Evolutionary conservation across 2,888 invertebrate genomes (phyloP), one percentile per base, ranked within the genome.

Genomic region (Lymantria monacha): DNA sequence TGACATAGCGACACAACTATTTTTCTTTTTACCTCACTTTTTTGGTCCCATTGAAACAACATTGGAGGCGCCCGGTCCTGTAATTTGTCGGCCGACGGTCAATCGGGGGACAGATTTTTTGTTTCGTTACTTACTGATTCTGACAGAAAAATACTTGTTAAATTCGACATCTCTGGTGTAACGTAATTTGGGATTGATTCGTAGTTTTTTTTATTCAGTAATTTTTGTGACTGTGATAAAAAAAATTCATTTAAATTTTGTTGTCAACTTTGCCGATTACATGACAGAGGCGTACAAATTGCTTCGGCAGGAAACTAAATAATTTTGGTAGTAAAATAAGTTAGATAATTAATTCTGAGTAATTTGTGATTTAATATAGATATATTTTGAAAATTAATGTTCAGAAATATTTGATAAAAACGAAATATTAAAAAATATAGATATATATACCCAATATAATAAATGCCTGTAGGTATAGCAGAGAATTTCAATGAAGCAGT

Each of bases 31-130:
- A 59, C 60, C 53, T 40, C 42, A 42, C 61, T 68, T 67, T 68
- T 68, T 68, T 56, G 66, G 70, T 57, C 68, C 66, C 66, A 66
- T 61, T 43, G 68, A 74, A 73, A 76, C 74, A 81, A 79, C 81
- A 81, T 80, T 76, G 70, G 57, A 76, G 80, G 81, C 84, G 83
- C 83, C 83, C 74, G 64, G 69, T 63, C 63, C 73, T 81, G 72
- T 85, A 86, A 88, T 88, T 87, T 86, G 86, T 84, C 81, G 75
- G 74, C 72, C 72, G 70, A 65, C 76, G 72, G 69, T 70, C 69
- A 62, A 59, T 49, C 51, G 51, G 64, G 73, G 63, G 68, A 64
- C 61, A 62, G 53, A 62, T 72, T 76, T 76, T 72, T 68, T 74
- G 74, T 69, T 61, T 63, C 60, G 41, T 44, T 56, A 46, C 56